A percentile compares a stretch with the other conserved stretches of the same genome.
These are phyloP conservation scores for Zeus faber DNA, from an alignment of 2,113 vertebrate genomes.

Conservation along the genomic window DNA sequence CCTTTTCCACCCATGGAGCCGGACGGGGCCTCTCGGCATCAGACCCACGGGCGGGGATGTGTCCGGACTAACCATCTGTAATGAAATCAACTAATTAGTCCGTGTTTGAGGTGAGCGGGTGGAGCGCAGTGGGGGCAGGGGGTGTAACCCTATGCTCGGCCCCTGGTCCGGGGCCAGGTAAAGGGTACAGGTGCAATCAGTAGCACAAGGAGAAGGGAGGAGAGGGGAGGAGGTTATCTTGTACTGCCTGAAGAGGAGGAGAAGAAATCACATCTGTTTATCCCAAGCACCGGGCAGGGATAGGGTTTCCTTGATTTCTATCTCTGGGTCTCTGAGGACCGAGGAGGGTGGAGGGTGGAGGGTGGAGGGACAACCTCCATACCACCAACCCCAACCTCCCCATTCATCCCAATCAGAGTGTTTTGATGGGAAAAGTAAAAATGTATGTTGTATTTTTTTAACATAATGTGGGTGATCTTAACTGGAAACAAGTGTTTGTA, in stretches of 20 bases:
- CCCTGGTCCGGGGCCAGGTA: constrained; percentile 22
- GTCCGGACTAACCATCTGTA: neutral
- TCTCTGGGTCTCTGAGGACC: constrained; percentile 52
- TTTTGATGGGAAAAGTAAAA: no score
- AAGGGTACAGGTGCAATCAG: constrained; percentile 5
- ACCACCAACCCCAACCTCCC: neutral
- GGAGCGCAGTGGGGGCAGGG: constrained; percentile 24
- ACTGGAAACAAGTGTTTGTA: no score
- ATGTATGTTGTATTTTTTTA: no score
- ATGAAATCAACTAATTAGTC: constrained; percentile 27
- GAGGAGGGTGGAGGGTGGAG: constrained; percentile 6
- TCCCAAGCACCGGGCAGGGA: constrained; percentile 51
- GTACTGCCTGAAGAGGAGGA: constrained; percentile 36
- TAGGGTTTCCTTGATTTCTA: constrained; percentile 74
- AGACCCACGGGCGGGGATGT: no score
- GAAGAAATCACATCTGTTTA: constrained; percentile 76
- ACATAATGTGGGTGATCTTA: no score
- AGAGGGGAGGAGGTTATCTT: constrained; percentile 72
- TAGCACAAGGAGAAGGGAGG: constrained; percentile 23
- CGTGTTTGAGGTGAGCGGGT: neutral
- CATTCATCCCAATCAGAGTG: no score
- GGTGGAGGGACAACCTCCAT: neutral
- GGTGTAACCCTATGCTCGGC: constrained; percentile 27
- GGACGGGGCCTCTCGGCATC: no score
- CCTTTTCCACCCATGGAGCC: no score